A percentile compares a stretch with the other conserved stretches of the same genome.
phyloP scores from a whole-genome alignment of 2,888 invertebrate genomes.

The Salpingus planirostris region DNA sequence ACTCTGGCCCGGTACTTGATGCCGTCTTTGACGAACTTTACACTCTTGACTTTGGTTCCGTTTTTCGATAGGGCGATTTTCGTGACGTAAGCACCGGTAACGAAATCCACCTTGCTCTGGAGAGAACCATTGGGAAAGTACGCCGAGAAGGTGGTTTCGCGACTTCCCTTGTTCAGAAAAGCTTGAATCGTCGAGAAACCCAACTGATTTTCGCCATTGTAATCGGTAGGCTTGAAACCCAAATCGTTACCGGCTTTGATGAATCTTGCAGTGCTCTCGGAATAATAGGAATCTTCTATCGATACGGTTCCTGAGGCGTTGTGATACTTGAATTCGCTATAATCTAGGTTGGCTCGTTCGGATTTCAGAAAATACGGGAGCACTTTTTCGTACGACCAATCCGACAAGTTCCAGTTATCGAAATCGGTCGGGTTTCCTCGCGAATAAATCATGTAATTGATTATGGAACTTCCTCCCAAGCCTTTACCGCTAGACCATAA shows the following conservation, averaged over 20 bases:
- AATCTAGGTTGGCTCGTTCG: slow-evolving; percentile 42
- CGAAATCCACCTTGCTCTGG: slow-evolving; percentile 50
- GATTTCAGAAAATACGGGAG: slow-evolving; percentile 52
- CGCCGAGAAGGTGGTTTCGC: slow-evolving; percentile 50
- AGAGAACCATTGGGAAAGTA: slow-evolving; percentile 47
- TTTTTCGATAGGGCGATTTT: slow-evolving; percentile 47
- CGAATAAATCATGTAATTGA: slow-evolving; percentile 46
- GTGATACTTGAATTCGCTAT: slow-evolving; percentile 44
- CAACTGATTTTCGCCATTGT: slow-evolving; percentile 34
- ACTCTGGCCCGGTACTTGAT: slow-evolving; percentile 36
- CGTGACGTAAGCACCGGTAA: slow-evolving; percentile 47
- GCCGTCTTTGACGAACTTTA: slow-evolving; percentile 34
- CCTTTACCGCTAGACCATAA: slow-evolving; percentile 48
- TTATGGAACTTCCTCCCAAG: slow-evolving; percentile 43
- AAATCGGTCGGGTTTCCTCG: slow-evolving; percentile 58
- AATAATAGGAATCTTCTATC: slow-evolving; percentile 45
- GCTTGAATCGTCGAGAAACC: slow-evolving; percentile 41
- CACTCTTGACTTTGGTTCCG: slow-evolving; percentile 42
- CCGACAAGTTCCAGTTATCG: slow-evolving; percentile 60
- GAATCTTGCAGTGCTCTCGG: slow-evolving; percentile 53
- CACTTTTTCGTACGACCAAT: slow-evolving; percentile 50
- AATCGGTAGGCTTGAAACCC: slow-evolving; percentile 39
- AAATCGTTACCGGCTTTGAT: slow-evolving; percentile 52
- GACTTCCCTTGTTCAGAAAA: slow-evolving; percentile 44
- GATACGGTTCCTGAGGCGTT: slow-evolving; percentile 44